Percentiles rank a stretch among this genome's conserved stretches.
Evolutionary conservation across 1,140 invertebrate species (phyloP).

Genomic region (Leptestheria dahalacensis): DNA sequence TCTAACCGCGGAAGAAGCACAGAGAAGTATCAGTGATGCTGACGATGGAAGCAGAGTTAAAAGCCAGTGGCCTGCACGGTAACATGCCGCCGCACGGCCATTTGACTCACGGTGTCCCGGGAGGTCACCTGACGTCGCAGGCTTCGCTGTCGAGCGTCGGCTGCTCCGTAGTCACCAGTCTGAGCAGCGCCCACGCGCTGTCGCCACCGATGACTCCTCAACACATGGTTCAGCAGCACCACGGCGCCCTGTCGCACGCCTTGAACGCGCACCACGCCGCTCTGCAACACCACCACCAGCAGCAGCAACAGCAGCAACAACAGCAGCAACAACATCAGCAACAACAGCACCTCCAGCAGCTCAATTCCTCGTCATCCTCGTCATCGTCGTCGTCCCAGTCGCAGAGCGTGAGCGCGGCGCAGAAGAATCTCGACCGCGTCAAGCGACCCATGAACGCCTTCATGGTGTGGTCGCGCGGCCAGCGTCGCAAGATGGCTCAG

Average conservation of each 20-base stretch:
- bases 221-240: slow-evolving; percentile 34
- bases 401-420: slow-evolving; percentile 22
- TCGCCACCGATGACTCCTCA: slow-evolving; percentile 15
- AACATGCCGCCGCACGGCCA: slow-evolving; percentile 4
- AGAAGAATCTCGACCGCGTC: slow-evolving; percentile 73
- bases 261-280: background rate
- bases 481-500: slow-evolving; percentile 96
- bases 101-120: slow-evolving; percentile 5
- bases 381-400: slow-evolving; percentile 7
- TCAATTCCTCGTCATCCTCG: slow-evolving; percentile 5
- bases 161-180: slow-evolving; percentile 13
- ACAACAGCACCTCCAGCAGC: slow-evolving; percentile 11
- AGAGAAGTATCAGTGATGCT: slow-evolving; percentile 42
- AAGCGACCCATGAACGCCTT: slow-evolving; percentile 99
- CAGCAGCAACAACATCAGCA: slow-evolving; percentile 1
- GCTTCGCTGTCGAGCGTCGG: slow-evolving; percentile 2
- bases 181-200: slow-evolving; percentile 12
- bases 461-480: slow-evolving; percentile 98
- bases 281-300: slow-evolving; percentile 1
- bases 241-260: slow-evolving; percentile 22
- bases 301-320: slow-evolving; percentile 12
- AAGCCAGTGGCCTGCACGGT: slow-evolving; percentile 25
- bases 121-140: background rate
- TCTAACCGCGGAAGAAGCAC: too few species aligned
- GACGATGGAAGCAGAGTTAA: slow-evolving; percentile 75